Percentiles rank a stretch among this genome's conserved stretches.
Evolutionary conservation across 2,113 vertebrate species (phyloP).

Genomic region (Plotosus lineatus): DNA sequence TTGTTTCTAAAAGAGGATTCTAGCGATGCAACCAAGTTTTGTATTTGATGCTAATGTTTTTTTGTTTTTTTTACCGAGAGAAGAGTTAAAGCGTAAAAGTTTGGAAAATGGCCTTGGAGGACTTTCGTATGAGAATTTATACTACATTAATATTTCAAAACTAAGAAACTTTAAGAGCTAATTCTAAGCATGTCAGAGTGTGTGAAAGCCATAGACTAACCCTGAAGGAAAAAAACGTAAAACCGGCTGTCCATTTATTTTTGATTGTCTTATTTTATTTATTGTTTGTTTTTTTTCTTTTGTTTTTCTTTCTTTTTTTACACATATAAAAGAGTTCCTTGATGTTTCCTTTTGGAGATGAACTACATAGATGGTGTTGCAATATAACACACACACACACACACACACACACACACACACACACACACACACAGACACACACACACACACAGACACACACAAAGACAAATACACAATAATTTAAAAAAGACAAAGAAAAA

Average conservation of each 20-base stretch:
- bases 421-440: conserved; percentile 7
- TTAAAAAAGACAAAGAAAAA: conserved; percentile 22
- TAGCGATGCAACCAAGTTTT: conserved; percentile 44
- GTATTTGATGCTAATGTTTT: conserved; percentile 41
- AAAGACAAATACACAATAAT: conserved; percentile 2
- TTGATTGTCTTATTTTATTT: neutral
- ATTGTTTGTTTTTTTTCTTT: neutral
- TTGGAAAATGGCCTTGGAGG: conserved; percentile 32
- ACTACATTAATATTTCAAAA: conserved; percentile 28
- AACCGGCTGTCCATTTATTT: conserved; percentile 19
- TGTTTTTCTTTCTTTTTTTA: conserved; percentile 12
- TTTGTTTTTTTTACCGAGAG: conserved; percentile 50
- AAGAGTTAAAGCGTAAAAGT: conserved; percentile 4
- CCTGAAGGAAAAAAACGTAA: conserved; percentile 15
- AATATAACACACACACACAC: conserved; percentile 38
- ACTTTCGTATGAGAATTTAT: conserved; percentile 51
- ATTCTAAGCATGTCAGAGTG: conserved; percentile 26
- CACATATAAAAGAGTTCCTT: conserved; percentile 11
- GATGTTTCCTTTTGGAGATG: conserved; percentile 19
- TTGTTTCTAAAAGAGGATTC: conserved; percentile 32
- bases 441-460: conserved; percentile 33
- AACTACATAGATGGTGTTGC: conserved; percentile 17
- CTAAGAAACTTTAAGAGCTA: neutral
- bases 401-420: neutral
- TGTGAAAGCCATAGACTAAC: conserved; percentile 22